Base-by-base conservation (phyloP, 2,113 vertebrate species). In the Pandion haliaetus region DNA sequence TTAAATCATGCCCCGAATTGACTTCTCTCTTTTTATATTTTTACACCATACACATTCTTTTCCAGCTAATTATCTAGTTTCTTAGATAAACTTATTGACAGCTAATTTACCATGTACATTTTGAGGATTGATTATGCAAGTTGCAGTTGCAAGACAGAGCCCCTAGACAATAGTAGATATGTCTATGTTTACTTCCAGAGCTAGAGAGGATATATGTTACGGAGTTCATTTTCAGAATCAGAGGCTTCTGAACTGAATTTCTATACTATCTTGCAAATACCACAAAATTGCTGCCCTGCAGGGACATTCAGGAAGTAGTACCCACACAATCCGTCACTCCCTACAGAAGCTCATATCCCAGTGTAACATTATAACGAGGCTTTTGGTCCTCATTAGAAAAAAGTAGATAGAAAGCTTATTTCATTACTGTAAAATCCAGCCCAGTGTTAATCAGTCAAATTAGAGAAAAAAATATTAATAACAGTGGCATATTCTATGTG, bases 191-290 rank as follows among this genome's bases (percentile, higher is more conserved):
- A 54, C 31, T 77, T 78, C 32, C 66, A 88, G 17, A 77, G 21
- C n/a, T 72, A 82, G 71, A 85, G 8, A 86, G 31, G 34, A 52
- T 45, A 74, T 36, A 79, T 72, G 58, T 57, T 94, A 93, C 25
- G 34, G 49, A 96, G n/a, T 55, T 93, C 6, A 86, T 95, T 96
- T 96, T 83, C 44, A 84, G 94, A 96, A 90, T 84, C 25, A 71
- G 80, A 92, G 71, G 52, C 44, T 97, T 95, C 61, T 79, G 49
- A 82, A 88, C 69, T 17, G 83, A 59, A 50, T 80, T 80, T 91
- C 74, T 57, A 18, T 78, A 78, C 54, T 96, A 73, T 93, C 82
- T 83, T 92, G 91, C 74, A 78, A 93, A 55, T 90, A 63, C 42
- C 42, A 86, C 49, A 74, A 57, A 90, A 40, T 63, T 86, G 58